Evolutionary conservation across 2,888 invertebrate species (phyloP), one percentile per base, ranked within the genome.

Genomic region (Lasioglossum morio): DNA sequence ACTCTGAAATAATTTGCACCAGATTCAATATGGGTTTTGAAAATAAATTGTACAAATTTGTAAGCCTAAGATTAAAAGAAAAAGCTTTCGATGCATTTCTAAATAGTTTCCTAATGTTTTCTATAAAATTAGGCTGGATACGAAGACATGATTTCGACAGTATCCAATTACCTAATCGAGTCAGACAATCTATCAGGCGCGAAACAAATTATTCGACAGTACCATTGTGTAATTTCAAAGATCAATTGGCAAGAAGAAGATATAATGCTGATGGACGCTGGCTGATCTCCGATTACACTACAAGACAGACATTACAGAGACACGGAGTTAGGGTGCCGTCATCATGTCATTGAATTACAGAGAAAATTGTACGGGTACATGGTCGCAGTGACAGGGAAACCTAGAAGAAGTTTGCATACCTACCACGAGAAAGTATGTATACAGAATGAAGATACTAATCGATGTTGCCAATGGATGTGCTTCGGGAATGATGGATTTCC

Each of bases 221-320:
- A n/a, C 23, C 14, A 72, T 43, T 46, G 73, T 37, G 66, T 43
- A 82, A 72, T 57, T 72, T 40, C 48, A 19, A 23, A 27, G 46
- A 69, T 40, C 46, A 46, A 72, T 72, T 37, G 30, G 43, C 60
- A 75, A 74, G 69, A 69, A 75, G 70, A 75, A 30, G 46, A 80
- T 4, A 40, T 40, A 53, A 46, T 57, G n/a, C 34, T 23, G 74
- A 48, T 53, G 37, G 69, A 23, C 70, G 30, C 12, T 60, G 48
- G 46, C 37, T 60, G 46, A 66, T 46, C n/a, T 46, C 23, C 34
- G 40, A 72, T 46, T 27, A n/a, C 8, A 30, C 57, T 19, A 40
- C 34, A 23, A 30, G 34, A 43, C 37, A 43, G 48, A n/a, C 34
- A 40, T 34, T 3, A 30, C 8, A 7, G 34, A 46, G 19, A 69